Conservation (phyloP, 2,113 vertebrate genomes). For the Heliornis fulica region DNA sequence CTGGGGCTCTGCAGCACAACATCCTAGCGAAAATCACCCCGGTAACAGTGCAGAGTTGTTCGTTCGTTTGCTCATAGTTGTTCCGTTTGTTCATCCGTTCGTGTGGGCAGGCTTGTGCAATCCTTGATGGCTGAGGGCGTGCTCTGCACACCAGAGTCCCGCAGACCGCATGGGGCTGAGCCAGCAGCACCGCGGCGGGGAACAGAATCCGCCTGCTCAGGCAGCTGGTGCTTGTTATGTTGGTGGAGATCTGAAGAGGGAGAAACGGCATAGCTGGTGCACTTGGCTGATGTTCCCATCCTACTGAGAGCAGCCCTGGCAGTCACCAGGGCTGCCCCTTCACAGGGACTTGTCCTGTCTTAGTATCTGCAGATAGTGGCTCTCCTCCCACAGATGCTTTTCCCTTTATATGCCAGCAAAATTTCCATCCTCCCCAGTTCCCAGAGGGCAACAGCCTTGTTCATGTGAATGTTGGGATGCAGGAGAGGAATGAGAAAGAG, state of each 20-base stretch:
- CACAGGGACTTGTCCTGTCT: rapidly evolving
- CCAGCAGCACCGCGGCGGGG: rapidly evolving
- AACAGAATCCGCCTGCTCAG: rapidly evolving
- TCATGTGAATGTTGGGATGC: neutral
- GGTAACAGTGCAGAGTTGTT: rapidly evolving
- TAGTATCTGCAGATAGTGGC: neutral
- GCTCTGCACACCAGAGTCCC: rapidly evolving
- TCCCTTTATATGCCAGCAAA: neutral
- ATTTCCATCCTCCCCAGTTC: neutral
- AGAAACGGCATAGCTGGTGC: neutral
- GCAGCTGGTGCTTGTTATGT: too few relatives aligned
- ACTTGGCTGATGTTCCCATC: rapidly evolving
- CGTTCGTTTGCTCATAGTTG: too few relatives aligned
- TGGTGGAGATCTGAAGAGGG: neutral
- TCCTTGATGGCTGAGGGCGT: rapidly evolving
- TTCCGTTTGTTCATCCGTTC: too few relatives aligned
- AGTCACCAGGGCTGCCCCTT: neutral
- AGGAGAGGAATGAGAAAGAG: neutral
- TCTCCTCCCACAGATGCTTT: neutral
- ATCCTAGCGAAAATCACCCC: rapidly evolving
- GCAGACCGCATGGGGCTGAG: neutral
- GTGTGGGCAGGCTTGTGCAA: neutral
- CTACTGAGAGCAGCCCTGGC: neutral
- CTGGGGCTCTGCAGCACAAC: neutral
- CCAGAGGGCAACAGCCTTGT: too few relatives aligned